Conservation (phyloP, 2,888 invertebrate genomes). For the Eristalis tenax region DNA sequence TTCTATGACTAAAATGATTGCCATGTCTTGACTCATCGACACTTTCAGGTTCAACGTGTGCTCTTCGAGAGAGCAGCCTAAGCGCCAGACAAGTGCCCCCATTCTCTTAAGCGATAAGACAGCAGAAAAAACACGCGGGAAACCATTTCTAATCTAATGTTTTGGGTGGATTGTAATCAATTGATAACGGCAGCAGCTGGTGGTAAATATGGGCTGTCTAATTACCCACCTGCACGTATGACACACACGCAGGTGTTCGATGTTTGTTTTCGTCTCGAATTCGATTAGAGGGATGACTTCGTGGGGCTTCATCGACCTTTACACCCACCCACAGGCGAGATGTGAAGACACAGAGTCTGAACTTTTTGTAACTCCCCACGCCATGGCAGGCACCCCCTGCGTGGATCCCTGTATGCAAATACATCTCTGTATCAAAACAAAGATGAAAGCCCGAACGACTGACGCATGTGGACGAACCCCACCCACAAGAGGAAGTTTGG, state of each 20-base stretch:
- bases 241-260: conserved; percentile 46
- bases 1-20: not conserved
- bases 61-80: not conserved
- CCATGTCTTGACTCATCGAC: not conserved
- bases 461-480: conserved; percentile 16
- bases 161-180: not conserved
- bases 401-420: not conserved
- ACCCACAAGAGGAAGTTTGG: not conserved
- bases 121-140: not conserved
- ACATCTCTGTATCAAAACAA: not conserved
- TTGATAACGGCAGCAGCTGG: conserved; percentile 8
- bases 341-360: conserved; percentile 28
- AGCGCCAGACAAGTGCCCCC: not conserved
- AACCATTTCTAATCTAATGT: not conserved
- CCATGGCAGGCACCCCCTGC: not conserved
- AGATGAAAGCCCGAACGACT: not conserved
- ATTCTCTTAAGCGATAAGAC: not conserved
- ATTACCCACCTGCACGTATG: conserved; percentile 32
- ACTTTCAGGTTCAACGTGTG: not conserved
- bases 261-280: conserved; percentile 4
- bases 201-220: not conserved
- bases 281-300: not conserved
- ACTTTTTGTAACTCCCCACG: not conserved
- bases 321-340: not conserved
- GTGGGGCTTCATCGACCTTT: not conserved